A percentile compares a stretch with the other conserved stretches of the same genome.
phyloP scores from a whole-genome alignment of 2,113 vertebrate genomes.

The Panthera tigris region DNA sequence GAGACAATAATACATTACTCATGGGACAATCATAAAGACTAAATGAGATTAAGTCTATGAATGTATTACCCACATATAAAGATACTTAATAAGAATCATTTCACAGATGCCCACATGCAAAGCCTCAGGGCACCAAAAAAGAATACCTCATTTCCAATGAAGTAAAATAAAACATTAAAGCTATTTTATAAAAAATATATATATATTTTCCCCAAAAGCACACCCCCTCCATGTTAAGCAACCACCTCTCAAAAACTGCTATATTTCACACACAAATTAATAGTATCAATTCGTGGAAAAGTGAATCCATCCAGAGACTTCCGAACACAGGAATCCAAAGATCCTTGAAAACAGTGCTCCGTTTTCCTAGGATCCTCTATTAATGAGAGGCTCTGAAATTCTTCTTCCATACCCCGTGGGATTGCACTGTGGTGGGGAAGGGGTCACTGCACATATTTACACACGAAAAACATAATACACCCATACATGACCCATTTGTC shows the following conservation, averaged over 20 bases:
- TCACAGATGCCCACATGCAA: not conserved
- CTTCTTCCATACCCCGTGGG: not conserved
- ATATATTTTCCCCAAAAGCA: not conserved
- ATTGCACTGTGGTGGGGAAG: rapidly evolving
- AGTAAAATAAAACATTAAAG: not conserved
- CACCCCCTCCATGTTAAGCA: not conserved
- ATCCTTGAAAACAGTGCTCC: not conserved
- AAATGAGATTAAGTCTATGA: not conserved
- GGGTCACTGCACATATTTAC: not conserved
- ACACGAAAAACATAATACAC: not conserved
- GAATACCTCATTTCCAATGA: not conserved
- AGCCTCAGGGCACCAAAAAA: not conserved
- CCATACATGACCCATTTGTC: not conserved
- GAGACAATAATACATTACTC: not conserved
- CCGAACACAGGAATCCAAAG: not conserved
- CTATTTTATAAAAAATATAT: not conserved
- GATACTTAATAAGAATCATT: not conserved
- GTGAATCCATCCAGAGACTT: not conserved
- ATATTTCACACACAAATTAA: not conserved
- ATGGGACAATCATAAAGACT: not conserved
- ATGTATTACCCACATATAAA: not conserved
- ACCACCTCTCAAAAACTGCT: constrained; percentile 6
- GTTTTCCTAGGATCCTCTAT: not conserved
- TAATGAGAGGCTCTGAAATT: not conserved
- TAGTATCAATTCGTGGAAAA: not conserved